Evolutionary conservation across 2,888 invertebrate species (phyloP).

Genomic region (Erebia epiphron): DNA sequence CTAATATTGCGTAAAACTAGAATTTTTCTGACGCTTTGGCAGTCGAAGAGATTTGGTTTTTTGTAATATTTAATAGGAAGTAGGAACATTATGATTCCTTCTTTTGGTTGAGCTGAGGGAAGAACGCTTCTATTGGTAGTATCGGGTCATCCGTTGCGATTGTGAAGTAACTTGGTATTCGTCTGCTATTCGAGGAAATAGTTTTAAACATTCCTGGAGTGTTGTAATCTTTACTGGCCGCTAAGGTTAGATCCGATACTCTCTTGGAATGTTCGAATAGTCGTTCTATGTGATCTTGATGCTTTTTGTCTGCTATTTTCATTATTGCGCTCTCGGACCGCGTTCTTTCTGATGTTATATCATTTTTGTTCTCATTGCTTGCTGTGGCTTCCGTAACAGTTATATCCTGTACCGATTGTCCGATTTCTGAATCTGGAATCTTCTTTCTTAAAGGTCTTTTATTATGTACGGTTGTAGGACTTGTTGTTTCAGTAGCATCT

Average conservation of each 20-base stretch:
- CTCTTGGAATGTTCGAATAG: conserved; percentile 84
- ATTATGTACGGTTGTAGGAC: conserved; percentile 55
- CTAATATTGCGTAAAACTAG: conserved; percentile 42
- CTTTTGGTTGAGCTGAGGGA: conserved; percentile 87
- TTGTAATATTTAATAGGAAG: conserved; percentile 46
- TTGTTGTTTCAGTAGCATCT: conserved; percentile 61
- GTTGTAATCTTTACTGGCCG: conserved; percentile 87
- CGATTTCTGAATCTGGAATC: conserved; percentile 66
- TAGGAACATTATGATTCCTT: conserved; percentile 75
- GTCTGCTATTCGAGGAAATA: conserved; percentile 83
- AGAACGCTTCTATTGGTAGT: conserved; percentile 91
- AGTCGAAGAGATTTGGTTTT: conserved; percentile 72
- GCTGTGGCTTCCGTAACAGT: conserved; percentile 63
- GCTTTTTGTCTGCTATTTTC: conserved; percentile 82
- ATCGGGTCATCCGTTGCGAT: conserved; percentile 91
- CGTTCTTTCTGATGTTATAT: conserved; percentile 73
- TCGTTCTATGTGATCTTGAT: conserved; percentile 67
- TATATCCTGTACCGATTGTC: conserved; percentile 71
- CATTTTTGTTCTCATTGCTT: conserved; percentile 57
- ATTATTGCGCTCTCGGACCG: conserved; percentile 81
- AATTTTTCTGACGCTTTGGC: conserved; percentile 64
- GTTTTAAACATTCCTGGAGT: conserved; percentile 88
- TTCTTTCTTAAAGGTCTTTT: conserved; percentile 69
- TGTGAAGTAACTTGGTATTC: conserved; percentile 87
- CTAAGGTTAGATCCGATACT: conserved; percentile 88